Evolutionary conservation across 1,140 invertebrate genomes (phyloP), one percentile per base, ranked within the genome.

Genomic region (Macrosteles quadrilineatus): DNA sequence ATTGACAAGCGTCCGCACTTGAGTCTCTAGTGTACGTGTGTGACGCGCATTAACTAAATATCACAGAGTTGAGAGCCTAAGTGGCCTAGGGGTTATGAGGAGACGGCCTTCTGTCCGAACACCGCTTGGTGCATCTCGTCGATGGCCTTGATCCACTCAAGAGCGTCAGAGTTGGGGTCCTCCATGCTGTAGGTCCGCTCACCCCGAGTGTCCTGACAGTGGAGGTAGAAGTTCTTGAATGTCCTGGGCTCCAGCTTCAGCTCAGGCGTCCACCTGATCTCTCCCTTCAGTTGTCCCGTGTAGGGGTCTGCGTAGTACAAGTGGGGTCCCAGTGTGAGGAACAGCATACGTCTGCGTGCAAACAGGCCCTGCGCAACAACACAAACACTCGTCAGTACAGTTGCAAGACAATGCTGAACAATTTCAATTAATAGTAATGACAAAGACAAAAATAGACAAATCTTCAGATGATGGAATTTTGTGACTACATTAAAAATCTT

Each of bases 191-290:
- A 99, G 47, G 94, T 98, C 78, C 97, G 87, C 81, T 96, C 96
- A 31, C 97, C 97, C 96, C 98, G 85, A 6, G 25, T 25, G 25
- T 29, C 55, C 21, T 59, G 21, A 25, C 55, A 59, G 80, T 98
- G 95, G 59, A 99, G 90, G 83, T 97, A 97, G 84, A 99, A 98
- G 80, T 93, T 97, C 81, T 96, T 97, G 80, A 99, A 99, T 82
- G 97, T 98, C 80, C 98, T 98, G 4, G 94, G 89, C 82, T 98
- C 97, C 31, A 96, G 89, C 66, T 88, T 86, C 31, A 98, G 78
- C 64, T 95, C 88, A 6, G 87, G 84, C 68, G 91, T 93, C 93
- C 94, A 98, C 12, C 95, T 95, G 72, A 99, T 96, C 82, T 99
- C 92, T 11, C 97, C 97, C 81, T 98, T 98, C 17, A 98, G 86